Evolutionary conservation across 1,140 invertebrate species (phyloP).

Genomic region (Zophobas morio): DNA sequence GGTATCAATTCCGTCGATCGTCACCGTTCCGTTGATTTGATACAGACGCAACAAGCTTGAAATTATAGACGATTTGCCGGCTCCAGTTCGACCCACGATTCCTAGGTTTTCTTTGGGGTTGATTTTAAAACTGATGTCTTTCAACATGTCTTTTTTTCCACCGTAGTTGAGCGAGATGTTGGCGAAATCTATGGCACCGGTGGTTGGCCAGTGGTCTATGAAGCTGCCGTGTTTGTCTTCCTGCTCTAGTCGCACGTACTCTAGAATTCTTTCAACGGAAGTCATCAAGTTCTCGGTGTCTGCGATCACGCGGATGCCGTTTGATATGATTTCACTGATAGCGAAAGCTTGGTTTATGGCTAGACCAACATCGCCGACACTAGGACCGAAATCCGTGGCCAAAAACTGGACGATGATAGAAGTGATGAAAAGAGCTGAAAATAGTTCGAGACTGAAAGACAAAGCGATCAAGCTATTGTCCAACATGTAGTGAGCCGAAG

Average conservation of each 20-base stretch:
- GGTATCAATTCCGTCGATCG: slow-evolving; percentile 78
- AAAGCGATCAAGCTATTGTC: slow-evolving; percentile 75
- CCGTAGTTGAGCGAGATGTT: slow-evolving; percentile 79
- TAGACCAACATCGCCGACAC: slow-evolving; percentile 80
- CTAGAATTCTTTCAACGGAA: slow-evolving; percentile 77
- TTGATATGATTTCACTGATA: slow-evolving; percentile 84
- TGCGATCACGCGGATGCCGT: slow-evolving; percentile 80
- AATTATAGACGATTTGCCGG: slow-evolving; percentile 83
- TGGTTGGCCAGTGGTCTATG: slow-evolving; percentile 50
- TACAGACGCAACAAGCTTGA: slow-evolving; percentile 80
- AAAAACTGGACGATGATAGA: slow-evolving; percentile 79
- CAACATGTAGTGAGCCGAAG: slow-evolving; percentile 75
- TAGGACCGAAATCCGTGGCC: slow-evolving; percentile 66
- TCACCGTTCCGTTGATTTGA: slow-evolving; percentile 73
- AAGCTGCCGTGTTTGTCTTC: slow-evolving; percentile 14
- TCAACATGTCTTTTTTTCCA: slow-evolving; percentile 75
- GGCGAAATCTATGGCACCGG: slow-evolving; percentile 67
- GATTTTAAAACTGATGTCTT: slow-evolving; percentile 76
- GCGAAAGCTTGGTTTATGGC: slow-evolving; percentile 83
- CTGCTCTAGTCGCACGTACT: neutral
- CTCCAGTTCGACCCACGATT: slow-evolving; percentile 67
- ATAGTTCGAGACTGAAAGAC: slow-evolving; percentile 82
- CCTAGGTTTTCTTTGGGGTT: slow-evolving; percentile 73
- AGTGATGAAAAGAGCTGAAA: slow-evolving; percentile 80
- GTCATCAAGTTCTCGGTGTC: slow-evolving; percentile 86